Percentiles rank a stretch among this genome's conserved stretches.
Conservation (phyloP, 2,113 vertebrate genomes). For the Pholis gunnellus region DNA sequence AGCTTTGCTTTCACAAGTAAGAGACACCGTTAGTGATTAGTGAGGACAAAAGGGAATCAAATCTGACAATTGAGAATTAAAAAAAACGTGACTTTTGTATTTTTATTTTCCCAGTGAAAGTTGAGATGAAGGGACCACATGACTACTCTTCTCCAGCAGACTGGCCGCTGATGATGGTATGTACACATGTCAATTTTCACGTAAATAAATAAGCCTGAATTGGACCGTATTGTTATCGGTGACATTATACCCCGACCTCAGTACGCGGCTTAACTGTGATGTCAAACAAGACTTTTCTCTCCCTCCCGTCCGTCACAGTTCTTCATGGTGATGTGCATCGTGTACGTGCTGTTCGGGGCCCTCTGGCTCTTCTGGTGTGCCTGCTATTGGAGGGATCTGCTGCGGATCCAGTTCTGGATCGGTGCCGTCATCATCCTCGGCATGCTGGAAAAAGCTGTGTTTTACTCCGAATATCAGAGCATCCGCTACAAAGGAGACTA, state of each 20-base stretch:
- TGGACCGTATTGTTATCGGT: no score
- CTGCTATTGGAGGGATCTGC: constrained; percentile 94
- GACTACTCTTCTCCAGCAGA: constrained; percentile 95
- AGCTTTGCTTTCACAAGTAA: constrained; percentile 80
- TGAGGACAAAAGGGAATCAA: background rate
- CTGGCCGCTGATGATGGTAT: constrained; percentile 95
- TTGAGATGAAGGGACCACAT: constrained; percentile 93
- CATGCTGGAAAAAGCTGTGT: constrained; percentile 97
- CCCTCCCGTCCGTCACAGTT: constrained; percentile 81
- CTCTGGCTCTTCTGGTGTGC: constrained; percentile 95
- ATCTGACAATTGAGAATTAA: background rate
- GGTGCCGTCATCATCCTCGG: constrained; percentile 95
- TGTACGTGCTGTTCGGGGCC: constrained; percentile 93
- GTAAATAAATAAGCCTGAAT: no score
- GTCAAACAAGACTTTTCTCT: background rate
- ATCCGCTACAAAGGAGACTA: constrained; percentile 93
- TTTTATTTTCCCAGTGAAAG: constrained; percentile 84
- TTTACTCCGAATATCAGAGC: constrained; percentile 96
- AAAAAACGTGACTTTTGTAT: background rate
- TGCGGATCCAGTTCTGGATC: constrained; percentile 97
- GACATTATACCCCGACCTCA: no score
- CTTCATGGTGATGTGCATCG: constrained; percentile 97
- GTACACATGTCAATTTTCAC: constrained; percentile 63
- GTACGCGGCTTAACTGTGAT: no score
- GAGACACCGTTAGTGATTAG: background rate